Conservation (phyloP, 2,113 vertebrate species). For the Petrocephalus microphthalmus region DNA sequence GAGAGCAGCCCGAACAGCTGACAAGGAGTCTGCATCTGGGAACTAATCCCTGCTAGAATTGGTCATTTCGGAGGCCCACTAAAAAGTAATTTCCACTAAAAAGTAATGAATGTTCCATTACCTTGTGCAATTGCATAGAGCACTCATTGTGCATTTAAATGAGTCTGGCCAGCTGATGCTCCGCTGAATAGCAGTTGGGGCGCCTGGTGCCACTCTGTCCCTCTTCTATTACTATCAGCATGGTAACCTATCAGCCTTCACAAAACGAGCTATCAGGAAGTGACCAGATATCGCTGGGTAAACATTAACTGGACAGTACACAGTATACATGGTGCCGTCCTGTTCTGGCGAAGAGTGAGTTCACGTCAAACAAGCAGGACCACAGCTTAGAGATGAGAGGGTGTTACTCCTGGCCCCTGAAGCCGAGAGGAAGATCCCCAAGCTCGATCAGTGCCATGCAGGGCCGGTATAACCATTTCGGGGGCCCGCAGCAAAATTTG, state of each 20-base stretch:
- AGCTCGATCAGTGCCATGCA: not conserved
- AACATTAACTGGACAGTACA: not conserved
- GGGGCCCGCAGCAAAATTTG: not conserved
- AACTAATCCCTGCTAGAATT: not conserved
- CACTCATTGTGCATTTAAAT: not conserved
- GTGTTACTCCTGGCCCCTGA: not conserved
- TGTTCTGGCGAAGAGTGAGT: not conserved
- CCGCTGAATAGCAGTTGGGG: not conserved
- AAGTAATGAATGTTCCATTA: not conserved
- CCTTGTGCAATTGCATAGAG: not conserved
- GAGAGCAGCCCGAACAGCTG: not conserved
- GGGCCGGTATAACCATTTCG: not conserved
- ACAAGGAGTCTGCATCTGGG: not conserved
- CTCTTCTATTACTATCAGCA: not conserved
- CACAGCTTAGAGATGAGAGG: not conserved
- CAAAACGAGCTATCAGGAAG: not conserved
- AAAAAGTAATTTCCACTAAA: not conserved
- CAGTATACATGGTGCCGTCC: not conserved
- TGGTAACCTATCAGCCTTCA: not conserved
- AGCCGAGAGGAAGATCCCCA: not conserved
- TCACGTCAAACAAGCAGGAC: not conserved
- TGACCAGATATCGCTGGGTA: not conserved
- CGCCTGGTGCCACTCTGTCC: not conserved
- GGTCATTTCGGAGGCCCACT: not conserved
- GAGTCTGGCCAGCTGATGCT: not conserved